A percentile compares a stretch with the other conserved stretches of the same genome.
Evolutionary conservation across 2,888 invertebrate genomes (phyloP).

Genomic region (Lamproptera curius): DNA sequence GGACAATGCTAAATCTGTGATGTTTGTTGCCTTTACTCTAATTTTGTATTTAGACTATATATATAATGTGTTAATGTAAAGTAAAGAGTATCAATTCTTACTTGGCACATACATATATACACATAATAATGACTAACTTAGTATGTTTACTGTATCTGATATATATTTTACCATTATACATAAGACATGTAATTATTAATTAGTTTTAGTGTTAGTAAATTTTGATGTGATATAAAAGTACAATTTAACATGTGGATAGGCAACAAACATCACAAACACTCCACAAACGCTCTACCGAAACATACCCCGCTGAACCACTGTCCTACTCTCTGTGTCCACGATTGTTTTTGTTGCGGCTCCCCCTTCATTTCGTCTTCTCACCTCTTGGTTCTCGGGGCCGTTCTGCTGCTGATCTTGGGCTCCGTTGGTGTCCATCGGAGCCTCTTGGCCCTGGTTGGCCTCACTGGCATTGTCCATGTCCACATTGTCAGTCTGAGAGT

Average conservation of each 20-base stretch:
- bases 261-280: conserved; percentile 62
- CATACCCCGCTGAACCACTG: conserved; percentile 85
- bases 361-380: conserved; percentile 67
- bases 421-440: conserved; percentile 73
- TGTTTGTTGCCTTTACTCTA: conserved; percentile 53
- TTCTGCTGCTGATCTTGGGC: conserved; percentile 60
- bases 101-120: too few species aligned
- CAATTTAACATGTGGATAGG: conserved; percentile 27
- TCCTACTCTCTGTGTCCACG: conserved; percentile 85
- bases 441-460: conserved; percentile 59
- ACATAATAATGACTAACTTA: too few species aligned
- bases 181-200: too few species aligned
- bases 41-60: background rate
- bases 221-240: too few species aligned
- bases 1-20: conserved; percentile 53
- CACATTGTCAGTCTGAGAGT: conserved; percentile 59
- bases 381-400: conserved; percentile 70
- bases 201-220: too few species aligned
- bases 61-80: too few species aligned
- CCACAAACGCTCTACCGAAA: conserved; percentile 72
- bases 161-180: too few species aligned
- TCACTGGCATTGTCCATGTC: conserved; percentile 70
- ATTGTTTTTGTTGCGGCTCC: conserved; percentile 73
- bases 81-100: too few species aligned
- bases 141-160: too few species aligned